phyloP scores from a whole-genome alignment of 2,797 vertebrate genomes.

The Bryconaethiops microstoma region DNA sequence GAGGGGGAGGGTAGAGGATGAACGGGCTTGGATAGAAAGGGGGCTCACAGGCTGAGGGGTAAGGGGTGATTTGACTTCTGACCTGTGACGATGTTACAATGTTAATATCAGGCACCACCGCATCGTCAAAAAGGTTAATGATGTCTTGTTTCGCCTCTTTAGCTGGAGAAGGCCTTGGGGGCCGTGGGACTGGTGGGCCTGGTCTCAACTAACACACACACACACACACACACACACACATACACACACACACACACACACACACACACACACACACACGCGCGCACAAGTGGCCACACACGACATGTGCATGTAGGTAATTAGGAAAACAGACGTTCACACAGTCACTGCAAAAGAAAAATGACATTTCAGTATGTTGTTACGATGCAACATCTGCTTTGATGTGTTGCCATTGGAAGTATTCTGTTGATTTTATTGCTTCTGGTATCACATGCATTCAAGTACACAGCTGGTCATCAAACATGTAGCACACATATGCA shows the following conservation, averaged over 20 bases:
- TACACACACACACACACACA: constrained; percentile 29
- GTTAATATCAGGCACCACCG: constrained; percentile 77
- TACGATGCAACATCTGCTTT: not conserved
- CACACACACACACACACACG: constrained; percentile 28
- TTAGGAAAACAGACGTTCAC: constrained; percentile 29
- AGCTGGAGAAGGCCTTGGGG: constrained; percentile 82
- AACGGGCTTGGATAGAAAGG: not conserved
- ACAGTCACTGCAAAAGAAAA: constrained; percentile 24
- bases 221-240: constrained; percentile 33
- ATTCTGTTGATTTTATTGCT: no score
- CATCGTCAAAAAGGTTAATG: constrained; percentile 81
- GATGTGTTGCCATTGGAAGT: not conserved
- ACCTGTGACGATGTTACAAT: constrained; percentile 83
- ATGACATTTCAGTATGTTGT: constrained; percentile 6
- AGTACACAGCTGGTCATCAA: not conserved
- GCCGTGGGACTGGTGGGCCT: constrained; percentile 79
- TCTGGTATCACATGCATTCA: not conserved
- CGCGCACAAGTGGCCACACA: constrained; percentile 16
- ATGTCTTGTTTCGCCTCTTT: constrained; percentile 83
- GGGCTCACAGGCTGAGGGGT: not conserved
- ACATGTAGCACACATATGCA: not conserved
- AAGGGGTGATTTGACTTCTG: constrained; percentile 59
- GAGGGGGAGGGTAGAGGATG: not conserved
- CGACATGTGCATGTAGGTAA: constrained; percentile 42
- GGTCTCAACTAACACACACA: constrained; percentile 76